Conservation (phyloP, 2,888 invertebrate genomes). For the Heliconius erato region DNA sequence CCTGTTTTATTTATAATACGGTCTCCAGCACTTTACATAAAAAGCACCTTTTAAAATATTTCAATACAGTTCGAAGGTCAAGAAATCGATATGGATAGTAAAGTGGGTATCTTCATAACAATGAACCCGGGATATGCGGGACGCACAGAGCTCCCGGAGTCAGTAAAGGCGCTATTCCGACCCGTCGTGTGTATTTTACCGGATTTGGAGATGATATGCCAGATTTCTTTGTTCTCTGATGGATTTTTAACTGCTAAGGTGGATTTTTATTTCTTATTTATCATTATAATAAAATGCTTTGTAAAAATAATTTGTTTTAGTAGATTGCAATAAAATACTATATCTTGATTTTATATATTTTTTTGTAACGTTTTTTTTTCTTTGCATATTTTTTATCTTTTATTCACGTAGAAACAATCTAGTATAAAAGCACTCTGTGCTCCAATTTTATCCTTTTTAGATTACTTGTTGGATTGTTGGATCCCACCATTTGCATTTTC, state of each 20-base stretch:
- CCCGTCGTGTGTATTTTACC: constrained; percentile 97
- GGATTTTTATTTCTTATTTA: background rate
- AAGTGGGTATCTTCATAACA: constrained; percentile 97
- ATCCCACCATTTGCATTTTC: no score
- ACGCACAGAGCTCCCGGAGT: constrained; percentile 95
- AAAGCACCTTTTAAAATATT: background rate
- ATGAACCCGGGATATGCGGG: constrained; percentile 98
- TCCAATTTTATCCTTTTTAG: no score
- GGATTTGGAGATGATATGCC: constrained; percentile 95
- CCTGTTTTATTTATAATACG: no score
- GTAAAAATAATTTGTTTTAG: no score
- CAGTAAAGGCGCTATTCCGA: constrained; percentile 95
- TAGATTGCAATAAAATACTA: no score
- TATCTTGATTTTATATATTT: no score
- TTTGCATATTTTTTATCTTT: no score
- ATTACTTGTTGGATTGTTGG: no score
- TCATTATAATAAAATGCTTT: background rate
- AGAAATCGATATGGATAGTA: constrained; percentile 92
- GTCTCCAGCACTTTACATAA: background rate
- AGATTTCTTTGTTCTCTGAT: constrained; percentile 96
- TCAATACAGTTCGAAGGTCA: constrained; percentile 90
- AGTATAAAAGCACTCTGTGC: no score
- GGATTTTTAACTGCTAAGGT: constrained; percentile 96
- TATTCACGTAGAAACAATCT: no score
- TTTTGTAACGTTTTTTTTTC: no score